phyloP scores from a whole-genome alignment of 2,113 vertebrate species.

The Orthonyx spaldingii region DNA sequence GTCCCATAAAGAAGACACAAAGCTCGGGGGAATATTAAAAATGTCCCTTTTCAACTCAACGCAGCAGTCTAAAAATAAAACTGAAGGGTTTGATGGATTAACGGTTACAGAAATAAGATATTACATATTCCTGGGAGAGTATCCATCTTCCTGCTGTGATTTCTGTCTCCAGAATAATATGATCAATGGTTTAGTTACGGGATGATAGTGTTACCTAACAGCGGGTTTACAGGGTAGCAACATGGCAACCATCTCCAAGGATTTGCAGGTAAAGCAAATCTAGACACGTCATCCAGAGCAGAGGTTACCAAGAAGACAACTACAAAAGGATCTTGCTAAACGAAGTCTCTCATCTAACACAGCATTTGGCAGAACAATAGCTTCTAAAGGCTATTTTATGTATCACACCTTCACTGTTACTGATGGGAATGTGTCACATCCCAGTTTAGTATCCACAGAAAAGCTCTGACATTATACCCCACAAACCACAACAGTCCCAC shows the following conservation, averaged over 20 bases:
- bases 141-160: fast-evolving
- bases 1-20: fast-evolving
- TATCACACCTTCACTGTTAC: neutral
- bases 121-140: fast-evolving
- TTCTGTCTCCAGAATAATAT: fast-evolving
- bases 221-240: neutral
- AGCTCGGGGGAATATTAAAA: fast-evolving
- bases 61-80: neutral
- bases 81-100: fast-evolving
- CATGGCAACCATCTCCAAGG: neutral
- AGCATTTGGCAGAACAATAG: fast-evolving
- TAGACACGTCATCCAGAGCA: fast-evolving
- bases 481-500: neutral
- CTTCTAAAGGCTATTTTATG: neutral
- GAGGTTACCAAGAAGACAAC: neutral
- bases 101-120: fast-evolving
- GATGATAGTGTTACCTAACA: fast-evolving
- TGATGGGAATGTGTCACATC: fast-evolving
- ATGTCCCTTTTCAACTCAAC: neutral
- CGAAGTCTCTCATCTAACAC: neutral
- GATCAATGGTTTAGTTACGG: fast-evolving
- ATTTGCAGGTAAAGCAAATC: neutral
- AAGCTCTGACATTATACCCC: too few relatives aligned
- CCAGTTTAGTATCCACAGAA: neutral
- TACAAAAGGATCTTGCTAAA: neutral